These are phyloP conservation scores for Alcis repandata DNA, from an alignment of 2,888 invertebrate genomes.

Conservation along the genomic window DNA sequence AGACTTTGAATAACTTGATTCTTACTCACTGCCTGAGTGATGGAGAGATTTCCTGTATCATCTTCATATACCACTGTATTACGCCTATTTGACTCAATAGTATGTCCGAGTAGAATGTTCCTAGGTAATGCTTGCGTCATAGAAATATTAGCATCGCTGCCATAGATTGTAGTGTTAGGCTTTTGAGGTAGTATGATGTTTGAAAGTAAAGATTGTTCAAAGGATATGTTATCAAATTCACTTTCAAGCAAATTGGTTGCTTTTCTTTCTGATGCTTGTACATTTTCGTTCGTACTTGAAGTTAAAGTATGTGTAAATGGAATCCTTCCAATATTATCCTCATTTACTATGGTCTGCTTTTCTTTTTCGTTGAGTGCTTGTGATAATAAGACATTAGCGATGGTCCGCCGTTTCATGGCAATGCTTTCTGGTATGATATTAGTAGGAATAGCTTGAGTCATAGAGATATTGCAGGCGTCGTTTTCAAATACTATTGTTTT, in stretches of 20 bases:
- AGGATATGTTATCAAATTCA: conserved; percentile 53
- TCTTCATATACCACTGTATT: conserved; percentile 33
- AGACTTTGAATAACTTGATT: conserved; percentile 19
- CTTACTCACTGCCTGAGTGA: conserved; percentile 49
- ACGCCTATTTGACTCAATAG: conserved; percentile 8
- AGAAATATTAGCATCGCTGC: conserved; percentile 46
- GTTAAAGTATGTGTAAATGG: conserved; percentile 32
- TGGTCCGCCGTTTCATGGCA: conserved; percentile 30
- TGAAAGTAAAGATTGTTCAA: conserved; percentile 56
- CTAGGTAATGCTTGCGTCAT: conserved; percentile 46
- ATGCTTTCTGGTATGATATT: conserved; percentile 29
- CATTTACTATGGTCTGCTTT: conserved; percentile 1
- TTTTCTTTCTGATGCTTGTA: conserved; percentile 31
- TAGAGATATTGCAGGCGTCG: conserved; percentile 35
- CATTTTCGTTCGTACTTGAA: conserved; percentile 25
- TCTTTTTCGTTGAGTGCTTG: conserved; percentile 41
- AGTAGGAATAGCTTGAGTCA: conserved; percentile 36
- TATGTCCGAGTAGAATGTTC: conserved; percentile 27
- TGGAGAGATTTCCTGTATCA: conserved; percentile 50
- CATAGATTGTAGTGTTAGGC: conserved; percentile 46
- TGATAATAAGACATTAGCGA: conserved; percentile 47
- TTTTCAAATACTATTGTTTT: conserved; percentile 39
- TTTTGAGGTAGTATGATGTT: conserved; percentile 39
- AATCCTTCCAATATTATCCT: conserved; percentile 27
- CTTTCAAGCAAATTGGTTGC: conserved; percentile 49